Evolutionary conservation across 2,888 invertebrate genomes (phyloP).

Genomic region (Hermaeophaga mercurialis): DNA sequence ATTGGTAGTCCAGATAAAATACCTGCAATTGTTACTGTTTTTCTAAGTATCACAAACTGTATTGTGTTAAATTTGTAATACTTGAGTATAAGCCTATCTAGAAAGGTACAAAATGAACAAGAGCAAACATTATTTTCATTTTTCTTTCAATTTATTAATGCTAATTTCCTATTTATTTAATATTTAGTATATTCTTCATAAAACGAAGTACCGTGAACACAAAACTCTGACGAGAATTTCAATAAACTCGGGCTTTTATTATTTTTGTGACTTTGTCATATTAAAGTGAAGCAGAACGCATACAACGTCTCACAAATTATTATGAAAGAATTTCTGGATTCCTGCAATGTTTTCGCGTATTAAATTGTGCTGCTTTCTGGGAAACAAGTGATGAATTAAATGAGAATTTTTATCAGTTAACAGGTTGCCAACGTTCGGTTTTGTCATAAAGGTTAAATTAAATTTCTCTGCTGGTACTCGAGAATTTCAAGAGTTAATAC

Average conservation of each 20-base stretch:
- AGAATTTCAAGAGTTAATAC: constrained; percentile 21
- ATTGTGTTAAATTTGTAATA: too few species aligned
- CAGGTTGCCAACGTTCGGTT: constrained; percentile 24
- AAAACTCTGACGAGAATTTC: neutral
- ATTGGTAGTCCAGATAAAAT: too few species aligned
- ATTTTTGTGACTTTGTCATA: constrained; percentile 10
- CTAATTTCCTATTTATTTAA: too few species aligned
- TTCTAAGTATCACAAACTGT: too few species aligned
- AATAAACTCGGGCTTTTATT: constrained; percentile 12
- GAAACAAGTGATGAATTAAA: constrained; percentile 20
- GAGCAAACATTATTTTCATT: too few species aligned
- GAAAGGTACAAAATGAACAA: too few species aligned
- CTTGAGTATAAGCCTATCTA: too few species aligned
- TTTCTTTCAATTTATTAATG: too few species aligned
- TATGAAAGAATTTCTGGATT: constrained; percentile 1
- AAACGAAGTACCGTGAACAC: neutral
- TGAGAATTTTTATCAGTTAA: constrained; percentile 21
- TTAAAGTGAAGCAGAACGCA: constrained; percentile 6
- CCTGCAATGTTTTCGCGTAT: constrained; percentile 2
- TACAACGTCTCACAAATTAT: neutral
- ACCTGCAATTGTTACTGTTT: too few species aligned
- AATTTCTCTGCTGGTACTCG: constrained; percentile 20
- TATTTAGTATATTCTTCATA: too few species aligned
- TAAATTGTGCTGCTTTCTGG: constrained; percentile 2
- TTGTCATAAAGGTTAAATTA: constrained; percentile 24